Percentiles rank a stretch among this genome's conserved stretches.
These are phyloP conservation scores for Verasper variegatus DNA, from an alignment of 2,113 vertebrate genomes.

Conservation along the genomic window DNA sequence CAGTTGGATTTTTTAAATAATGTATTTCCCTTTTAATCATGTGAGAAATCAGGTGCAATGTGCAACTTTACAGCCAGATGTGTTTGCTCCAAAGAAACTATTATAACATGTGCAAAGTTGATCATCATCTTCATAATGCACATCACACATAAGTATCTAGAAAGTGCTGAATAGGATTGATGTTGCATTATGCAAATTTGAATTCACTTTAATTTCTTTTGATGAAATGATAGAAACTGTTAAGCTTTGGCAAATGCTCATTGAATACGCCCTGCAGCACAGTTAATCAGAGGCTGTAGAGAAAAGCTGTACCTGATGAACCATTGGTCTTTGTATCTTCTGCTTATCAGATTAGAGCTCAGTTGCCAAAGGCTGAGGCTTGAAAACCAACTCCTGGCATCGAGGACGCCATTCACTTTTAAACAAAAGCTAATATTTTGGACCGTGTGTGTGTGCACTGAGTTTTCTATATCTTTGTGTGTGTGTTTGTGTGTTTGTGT, in stretches of 20 bases:
- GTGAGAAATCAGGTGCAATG: too few species aligned
- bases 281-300: slow-evolving; percentile 6
- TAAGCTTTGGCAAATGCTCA: neutral
- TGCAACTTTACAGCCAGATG: too few species aligned
- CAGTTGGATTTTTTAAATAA: too few species aligned
- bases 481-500: slow-evolving; percentile 14
- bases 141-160: too few species aligned
- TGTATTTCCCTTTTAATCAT: too few species aligned
- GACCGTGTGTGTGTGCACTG: neutral
- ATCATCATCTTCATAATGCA: too few species aligned
- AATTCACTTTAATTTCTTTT: neutral
- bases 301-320: slow-evolving; percentile 13
- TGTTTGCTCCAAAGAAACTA: too few species aligned
- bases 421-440: too few species aligned
- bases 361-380: neutral
- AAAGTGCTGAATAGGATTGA: too few species aligned
- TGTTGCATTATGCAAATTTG: slow-evolving; percentile 1
- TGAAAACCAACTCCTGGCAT: slow-evolving; percentile 1
- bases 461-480: slow-evolving; percentile 10
- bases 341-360: slow-evolving; percentile 1
- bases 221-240: neutral
- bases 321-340: neutral
- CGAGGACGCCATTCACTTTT: neutral
- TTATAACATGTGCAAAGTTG: too few species aligned
- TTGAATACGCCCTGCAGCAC: slow-evolving; percentile 13